Evolutionary conservation across 1,140 invertebrate genomes (phyloP), one percentile per base, ranked within the genome.

Genomic region (Drosophila insularis): DNA sequence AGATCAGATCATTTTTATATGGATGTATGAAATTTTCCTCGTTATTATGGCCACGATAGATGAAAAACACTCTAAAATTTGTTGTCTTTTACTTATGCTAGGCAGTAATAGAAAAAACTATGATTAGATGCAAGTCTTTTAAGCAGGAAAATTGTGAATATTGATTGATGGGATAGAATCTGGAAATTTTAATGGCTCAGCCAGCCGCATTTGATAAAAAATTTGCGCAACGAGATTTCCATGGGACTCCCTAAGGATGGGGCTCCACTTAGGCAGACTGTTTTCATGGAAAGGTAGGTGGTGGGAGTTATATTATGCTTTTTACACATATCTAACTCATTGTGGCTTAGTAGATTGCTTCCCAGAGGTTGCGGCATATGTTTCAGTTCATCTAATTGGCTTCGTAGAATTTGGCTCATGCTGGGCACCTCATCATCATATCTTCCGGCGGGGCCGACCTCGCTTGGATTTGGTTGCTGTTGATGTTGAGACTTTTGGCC

Each of bases 281-380:
- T 93, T 85, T 94, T 94, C 65, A 94, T 77, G 6, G 93, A 93
- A 35, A 93, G 92, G 87, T 94, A 94, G 71, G 93, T 93, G 40
- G 93, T 92, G 39, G 94, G 94, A 27, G 92, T 92, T 14, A 94
- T 81, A 73, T 94, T 93, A 63, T 94, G 89, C 68, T 91, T 92
- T 17, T 91, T 90, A 81, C 94, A 94, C 62, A 94, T 78, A 79
- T 93, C 91, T 64, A 91, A 72, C 74, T 93, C 93, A 61, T 92
- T 92, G 61, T 76, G 79, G 31, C 90, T 92, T 3, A 93, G 91
- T 46, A 93, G 68, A 67, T 91, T 85, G 23, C 79, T 90, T 27
- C 92, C 87, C 46, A 90, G 66, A 4, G 86, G 89, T 55, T 91
- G 78, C 10, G 77, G 73, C 27, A 90, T 50, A 39, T 76, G 80